phyloP scores from a whole-genome alignment of 53 echinoderm and acorn worm species.

The Arbacia lixula region DNA sequence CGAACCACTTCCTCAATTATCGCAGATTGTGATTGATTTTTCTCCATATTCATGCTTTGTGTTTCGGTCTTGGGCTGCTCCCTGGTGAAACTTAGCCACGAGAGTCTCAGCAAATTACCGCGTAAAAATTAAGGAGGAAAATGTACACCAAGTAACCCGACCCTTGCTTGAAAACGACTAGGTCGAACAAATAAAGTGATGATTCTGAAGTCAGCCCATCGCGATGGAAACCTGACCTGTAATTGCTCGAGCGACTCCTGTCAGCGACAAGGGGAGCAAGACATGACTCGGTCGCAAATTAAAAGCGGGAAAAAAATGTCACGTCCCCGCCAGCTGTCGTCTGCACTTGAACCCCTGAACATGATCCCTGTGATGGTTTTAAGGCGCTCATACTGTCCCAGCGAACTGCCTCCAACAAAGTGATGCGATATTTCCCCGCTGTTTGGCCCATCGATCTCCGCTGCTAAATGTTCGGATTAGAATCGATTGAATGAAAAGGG shows the following conservation, averaged over 20 bases:
- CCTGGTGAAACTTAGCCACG: too few relatives aligned
- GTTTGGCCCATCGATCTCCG: background rate
- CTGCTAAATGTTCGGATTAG: background rate
- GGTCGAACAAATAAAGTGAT: background rate
- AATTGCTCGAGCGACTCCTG: slow-evolving; percentile 27
- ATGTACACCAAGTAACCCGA: too few relatives aligned
- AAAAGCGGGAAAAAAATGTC: background rate
- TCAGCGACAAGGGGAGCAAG: slow-evolving; percentile 2
- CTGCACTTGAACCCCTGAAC: slow-evolving; percentile 22
- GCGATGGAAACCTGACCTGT: slow-evolving; percentile 8
- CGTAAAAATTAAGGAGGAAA: too few relatives aligned
- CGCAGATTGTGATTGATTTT: too few relatives aligned
- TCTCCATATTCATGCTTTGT: too few relatives aligned
- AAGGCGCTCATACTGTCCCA: too few relatives aligned
- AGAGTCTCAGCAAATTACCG: too few relatives aligned
- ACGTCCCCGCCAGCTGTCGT: slow-evolving; percentile 15
- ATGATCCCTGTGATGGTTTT: slow-evolving; percentile 16
- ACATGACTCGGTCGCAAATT: background rate
- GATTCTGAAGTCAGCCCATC: slow-evolving; percentile 14
- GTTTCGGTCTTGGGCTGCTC: too few relatives aligned
- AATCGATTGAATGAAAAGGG: slow-evolving; percentile 18
- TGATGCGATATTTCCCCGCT: background rate
- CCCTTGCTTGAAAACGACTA: too few relatives aligned
- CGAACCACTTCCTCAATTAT: too few relatives aligned
- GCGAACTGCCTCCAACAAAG: background rate